These are phyloP conservation scores for Drosophila serrata DNA, from an alignment of 1,140 invertebrate species.

Conservation along the genomic window DNA sequence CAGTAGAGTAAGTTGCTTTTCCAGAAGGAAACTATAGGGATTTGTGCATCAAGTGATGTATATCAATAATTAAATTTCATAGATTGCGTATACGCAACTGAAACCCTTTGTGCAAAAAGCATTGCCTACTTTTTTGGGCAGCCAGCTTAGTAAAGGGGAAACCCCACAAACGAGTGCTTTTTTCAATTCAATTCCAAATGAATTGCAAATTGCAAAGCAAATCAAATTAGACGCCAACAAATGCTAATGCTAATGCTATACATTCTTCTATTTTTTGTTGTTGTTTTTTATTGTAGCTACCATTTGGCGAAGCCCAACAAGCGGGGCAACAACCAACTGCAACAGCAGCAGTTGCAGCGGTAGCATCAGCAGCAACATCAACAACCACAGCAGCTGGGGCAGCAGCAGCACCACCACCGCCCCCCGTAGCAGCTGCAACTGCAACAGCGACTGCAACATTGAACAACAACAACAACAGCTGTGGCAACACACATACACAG, in stretches of 20 bases:
- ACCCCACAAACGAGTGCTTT: slow-evolving; percentile 18
- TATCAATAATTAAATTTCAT: neutral
- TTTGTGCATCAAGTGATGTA: neutral
- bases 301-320: slow-evolving; percentile 79
- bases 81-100: neutral
- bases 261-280: neutral
- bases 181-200: slow-evolving; percentile 67
- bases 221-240: slow-evolving; percentile 70
- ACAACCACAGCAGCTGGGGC: slow-evolving; percentile 38
- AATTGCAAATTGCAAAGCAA: slow-evolving; percentile 74
- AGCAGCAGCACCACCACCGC: slow-evolving; percentile 34
- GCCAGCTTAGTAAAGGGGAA: neutral
- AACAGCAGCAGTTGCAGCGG: slow-evolving; percentile 48
- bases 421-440: slow-evolving; percentile 37
- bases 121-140: slow-evolving; percentile 3
- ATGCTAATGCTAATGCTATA: slow-evolving; percentile 33
- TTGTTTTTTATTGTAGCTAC: slow-evolving; percentile 52
- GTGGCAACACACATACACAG: slow-evolving; percentile 18
- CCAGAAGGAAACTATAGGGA: neutral
- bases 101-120: neutral
- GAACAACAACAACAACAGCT: slow-evolving; percentile 34
- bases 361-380: slow-evolving; percentile 24
- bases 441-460: slow-evolving; percentile 25
- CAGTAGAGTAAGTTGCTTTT: neutral
- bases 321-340: slow-evolving; percentile 53